Conservation (phyloP, 2,797 vertebrate species). For the Sciaenops ocellatus region DNA sequence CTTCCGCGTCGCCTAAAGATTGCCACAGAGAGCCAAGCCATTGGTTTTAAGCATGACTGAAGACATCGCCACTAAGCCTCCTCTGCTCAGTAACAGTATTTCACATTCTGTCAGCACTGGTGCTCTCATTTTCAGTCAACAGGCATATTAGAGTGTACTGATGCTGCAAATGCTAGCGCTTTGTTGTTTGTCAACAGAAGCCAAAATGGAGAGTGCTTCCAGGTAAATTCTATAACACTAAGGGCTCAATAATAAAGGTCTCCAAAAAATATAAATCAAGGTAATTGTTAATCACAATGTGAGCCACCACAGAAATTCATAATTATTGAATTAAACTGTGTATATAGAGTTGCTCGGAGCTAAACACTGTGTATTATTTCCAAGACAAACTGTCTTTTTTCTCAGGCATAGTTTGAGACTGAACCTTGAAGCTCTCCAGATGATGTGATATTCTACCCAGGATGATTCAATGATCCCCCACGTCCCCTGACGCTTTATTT, state of each 20-base stretch:
- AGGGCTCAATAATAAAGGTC: constrained; percentile 30
- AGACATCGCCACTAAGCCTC: constrained; percentile 59
- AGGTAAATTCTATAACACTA: constrained; percentile 50
- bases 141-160: constrained; percentile 67
- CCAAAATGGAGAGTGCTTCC: constrained; percentile 57
- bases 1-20: constrained; percentile 38
- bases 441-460: constrained; percentile 81
- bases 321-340: constrained; percentile 42
- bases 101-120: constrained; percentile 64
- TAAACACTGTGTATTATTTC: constrained; percentile 49
- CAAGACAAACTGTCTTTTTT: constrained; percentile 51
- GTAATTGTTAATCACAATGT: constrained; percentile 43
- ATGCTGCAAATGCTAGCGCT: constrained; percentile 68
- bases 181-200: constrained; percentile 65
- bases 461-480: constrained; percentile 83
- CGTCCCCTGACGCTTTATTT: constrained; percentile 85
- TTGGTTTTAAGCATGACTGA: constrained; percentile 63
- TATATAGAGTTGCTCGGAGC: constrained; percentile 38
- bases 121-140: constrained; percentile 70
- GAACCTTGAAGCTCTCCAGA: constrained; percentile 78
- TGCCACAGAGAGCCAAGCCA: constrained; percentile 56
- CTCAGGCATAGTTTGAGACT: constrained; percentile 63
- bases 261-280: constrained; percentile 31
- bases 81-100: constrained; percentile 65
- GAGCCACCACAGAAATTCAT: constrained; percentile 16